Percentiles rank a stretch among this genome's conserved stretches.
phyloP scores from a whole-genome alignment of 1,140 invertebrate species.

The Tachypleus tridentatus region DNA sequence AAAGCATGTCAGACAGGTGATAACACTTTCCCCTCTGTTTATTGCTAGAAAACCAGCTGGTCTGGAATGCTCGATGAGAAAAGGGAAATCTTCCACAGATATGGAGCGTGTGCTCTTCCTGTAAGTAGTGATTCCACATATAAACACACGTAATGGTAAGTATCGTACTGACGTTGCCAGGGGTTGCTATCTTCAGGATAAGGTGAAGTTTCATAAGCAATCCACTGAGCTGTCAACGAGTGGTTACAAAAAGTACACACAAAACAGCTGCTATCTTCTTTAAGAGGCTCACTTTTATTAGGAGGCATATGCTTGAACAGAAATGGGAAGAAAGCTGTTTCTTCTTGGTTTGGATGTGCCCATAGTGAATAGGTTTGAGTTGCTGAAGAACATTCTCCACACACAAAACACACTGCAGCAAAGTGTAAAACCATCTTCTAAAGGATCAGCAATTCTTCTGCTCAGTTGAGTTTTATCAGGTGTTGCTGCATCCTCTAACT shows the following conservation, averaged over 20 bases:
- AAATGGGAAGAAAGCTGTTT: conserved; percentile 70
- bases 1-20: conserved; percentile 84
- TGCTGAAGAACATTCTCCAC: conserved; percentile 24
- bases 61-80: conserved; percentile 59
- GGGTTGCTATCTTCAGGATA: conserved; percentile 24
- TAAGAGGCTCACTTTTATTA: conserved; percentile 44
- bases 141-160: conserved; percentile 81
- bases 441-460: conserved; percentile 11
- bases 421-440: conserved; percentile 19
- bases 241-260: conserved; percentile 93
- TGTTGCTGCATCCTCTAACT: no score
- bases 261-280: conserved; percentile 72
- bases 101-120: conserved; percentile 67
- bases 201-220: conserved; percentile 44
- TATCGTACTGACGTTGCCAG: conserved; percentile 62
- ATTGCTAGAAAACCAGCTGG: conserved; percentile 67
- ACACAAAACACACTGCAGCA: conserved; percentile 27
- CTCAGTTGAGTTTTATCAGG: no score
- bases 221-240: conserved; percentile 78
- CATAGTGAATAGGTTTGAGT: conserved; percentile 24
- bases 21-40: conserved; percentile 79
- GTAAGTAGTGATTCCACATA: conserved; percentile 79
- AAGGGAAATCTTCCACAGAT: conserved; percentile 57
- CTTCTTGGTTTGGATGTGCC: conserved; percentile 12
- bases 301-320: conserved; percentile 73